Conservation (phyloP, 2,113 vertebrate genomes). For the Spilogale gracilis region DNA sequence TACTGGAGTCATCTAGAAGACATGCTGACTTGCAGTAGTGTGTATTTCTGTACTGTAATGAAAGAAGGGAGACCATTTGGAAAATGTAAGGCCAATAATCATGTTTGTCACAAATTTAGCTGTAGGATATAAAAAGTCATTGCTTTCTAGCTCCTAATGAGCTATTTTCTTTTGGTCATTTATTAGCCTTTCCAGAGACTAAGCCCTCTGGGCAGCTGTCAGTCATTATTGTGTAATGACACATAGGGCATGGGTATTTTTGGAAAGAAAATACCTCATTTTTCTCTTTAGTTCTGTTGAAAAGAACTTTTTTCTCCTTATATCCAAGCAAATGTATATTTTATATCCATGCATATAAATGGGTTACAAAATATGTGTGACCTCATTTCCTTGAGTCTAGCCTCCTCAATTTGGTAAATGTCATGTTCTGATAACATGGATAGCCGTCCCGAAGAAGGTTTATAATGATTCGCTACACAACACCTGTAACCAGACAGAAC, state of each 20-base stretch:
- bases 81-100: slow-evolving; percentile 57
- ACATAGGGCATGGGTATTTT: slow-evolving; percentile 23
- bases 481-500: slow-evolving; percentile 68
- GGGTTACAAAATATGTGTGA: slow-evolving; percentile 24
- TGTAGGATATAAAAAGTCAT: slow-evolving; percentile 69
- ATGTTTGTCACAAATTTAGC: slow-evolving; percentile 70
- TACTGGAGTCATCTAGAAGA: not conserved
- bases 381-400: slow-evolving; percentile 46
- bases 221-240: slow-evolving; percentile 60
- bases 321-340: slow-evolving; percentile 57
- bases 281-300: slow-evolving; percentile 61
- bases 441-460: slow-evolving; percentile 49
- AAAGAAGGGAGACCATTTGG: slow-evolving; percentile 46
- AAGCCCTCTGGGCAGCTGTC: slow-evolving; percentile 67
- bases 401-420: not conserved
- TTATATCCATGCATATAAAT: slow-evolving; percentile 59
- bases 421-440: not conserved
- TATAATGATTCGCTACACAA: not conserved
- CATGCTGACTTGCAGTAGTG: not conserved
- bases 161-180: slow-evolving; percentile 68
- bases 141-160: slow-evolving; percentile 73
- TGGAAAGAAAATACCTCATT: slow-evolving; percentile 62
- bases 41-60: not conserved
- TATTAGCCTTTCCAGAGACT: slow-evolving; percentile 68
- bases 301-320: not conserved